A percentile compares a stretch with the other conserved stretches of the same genome.
Conservation (phyloP, 1,140 invertebrate species). For the Dendroctonus ponderosae region DNA sequence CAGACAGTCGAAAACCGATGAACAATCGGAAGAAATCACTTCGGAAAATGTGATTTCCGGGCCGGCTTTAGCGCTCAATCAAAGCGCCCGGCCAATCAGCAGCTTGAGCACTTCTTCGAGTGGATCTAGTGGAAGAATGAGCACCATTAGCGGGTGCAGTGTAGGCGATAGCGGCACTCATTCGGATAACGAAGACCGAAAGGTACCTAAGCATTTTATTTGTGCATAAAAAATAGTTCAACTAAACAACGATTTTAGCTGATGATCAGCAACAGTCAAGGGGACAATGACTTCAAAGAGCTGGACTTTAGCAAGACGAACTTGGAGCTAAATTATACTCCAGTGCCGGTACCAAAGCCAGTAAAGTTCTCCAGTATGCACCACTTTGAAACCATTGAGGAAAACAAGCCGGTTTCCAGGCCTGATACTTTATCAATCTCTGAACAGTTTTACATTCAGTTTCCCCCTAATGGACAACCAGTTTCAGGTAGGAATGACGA, state of each 20-base stretch:
- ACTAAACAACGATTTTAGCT: constrained; percentile 32
- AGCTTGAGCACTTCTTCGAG: constrained; percentile 75
- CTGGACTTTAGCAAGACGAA: constrained; percentile 41
- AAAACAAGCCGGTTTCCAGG: constrained; percentile 37
- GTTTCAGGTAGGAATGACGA: constrained; percentile 48
- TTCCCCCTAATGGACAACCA: constrained; percentile 55
- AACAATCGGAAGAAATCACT: constrained; percentile 24
- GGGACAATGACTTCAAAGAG: constrained; percentile 42
- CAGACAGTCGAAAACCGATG: constrained; percentile 25
- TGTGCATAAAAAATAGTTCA: neutral
- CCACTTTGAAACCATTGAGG: constrained; percentile 41
- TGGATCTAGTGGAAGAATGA: constrained; percentile 73
- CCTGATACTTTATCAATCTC: constrained; percentile 30
- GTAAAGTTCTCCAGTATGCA: constrained; percentile 37
- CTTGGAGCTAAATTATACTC: constrained; percentile 42
- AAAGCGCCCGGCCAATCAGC: constrained; percentile 60
- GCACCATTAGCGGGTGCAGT: constrained; percentile 71
- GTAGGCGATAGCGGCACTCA: constrained; percentile 80
- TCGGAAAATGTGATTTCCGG: constrained; percentile 32
- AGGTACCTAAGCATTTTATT: constrained; percentile 53
- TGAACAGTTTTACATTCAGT: constrained; percentile 55
- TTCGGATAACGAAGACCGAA: constrained; percentile 76
- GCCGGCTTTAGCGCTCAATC: constrained; percentile 27
- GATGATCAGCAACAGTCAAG: constrained; percentile 36
- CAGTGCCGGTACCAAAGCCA: constrained; percentile 45